These are phyloP conservation scores for Acanthurus tractus DNA, from an alignment of 2,797 vertebrate genomes.

Conservation along the genomic window DNA sequence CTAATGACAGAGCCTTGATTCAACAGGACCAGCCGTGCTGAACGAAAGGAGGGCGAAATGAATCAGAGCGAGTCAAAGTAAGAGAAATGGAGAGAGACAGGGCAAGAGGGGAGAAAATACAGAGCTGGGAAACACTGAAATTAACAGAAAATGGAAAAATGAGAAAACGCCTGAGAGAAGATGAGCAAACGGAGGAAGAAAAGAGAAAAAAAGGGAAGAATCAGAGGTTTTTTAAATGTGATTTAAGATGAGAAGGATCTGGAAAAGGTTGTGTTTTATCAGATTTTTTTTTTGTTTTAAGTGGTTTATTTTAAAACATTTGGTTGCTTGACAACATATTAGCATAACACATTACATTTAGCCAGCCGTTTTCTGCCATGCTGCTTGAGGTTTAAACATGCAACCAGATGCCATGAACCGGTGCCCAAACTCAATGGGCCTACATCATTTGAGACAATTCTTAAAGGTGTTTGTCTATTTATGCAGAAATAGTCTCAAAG, in stretches of 20 bases:
- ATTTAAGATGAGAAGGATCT: neutral
- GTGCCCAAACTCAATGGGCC: neutral
- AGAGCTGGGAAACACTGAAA: constrained; percentile 21
- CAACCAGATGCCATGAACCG: neutral
- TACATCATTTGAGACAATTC: neutral
- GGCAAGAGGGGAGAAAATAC: neutral
- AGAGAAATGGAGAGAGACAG: constrained; percentile 30
- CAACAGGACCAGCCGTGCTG: constrained; percentile 32
- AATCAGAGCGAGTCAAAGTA: constrained; percentile 50
- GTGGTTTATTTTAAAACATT: too few relatives aligned
- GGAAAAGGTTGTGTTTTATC: neutral
- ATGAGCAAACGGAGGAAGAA: neutral
- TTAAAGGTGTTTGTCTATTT: neutral
- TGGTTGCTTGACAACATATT: neutral
- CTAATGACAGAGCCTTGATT: constrained; percentile 41
- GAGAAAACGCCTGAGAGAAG: neutral
- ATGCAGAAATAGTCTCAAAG: neutral
- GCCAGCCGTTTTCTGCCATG: neutral
- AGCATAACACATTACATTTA: neutral
- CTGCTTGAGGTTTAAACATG: neutral
- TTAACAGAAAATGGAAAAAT: constrained; percentile 23
- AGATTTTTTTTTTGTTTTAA: neutral
- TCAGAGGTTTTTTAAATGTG: too few relatives aligned
- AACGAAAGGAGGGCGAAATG: constrained; percentile 16
- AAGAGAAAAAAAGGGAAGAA: neutral